Conservation (phyloP, 2,113 vertebrate species). For the Anguilla japonica region DNA sequence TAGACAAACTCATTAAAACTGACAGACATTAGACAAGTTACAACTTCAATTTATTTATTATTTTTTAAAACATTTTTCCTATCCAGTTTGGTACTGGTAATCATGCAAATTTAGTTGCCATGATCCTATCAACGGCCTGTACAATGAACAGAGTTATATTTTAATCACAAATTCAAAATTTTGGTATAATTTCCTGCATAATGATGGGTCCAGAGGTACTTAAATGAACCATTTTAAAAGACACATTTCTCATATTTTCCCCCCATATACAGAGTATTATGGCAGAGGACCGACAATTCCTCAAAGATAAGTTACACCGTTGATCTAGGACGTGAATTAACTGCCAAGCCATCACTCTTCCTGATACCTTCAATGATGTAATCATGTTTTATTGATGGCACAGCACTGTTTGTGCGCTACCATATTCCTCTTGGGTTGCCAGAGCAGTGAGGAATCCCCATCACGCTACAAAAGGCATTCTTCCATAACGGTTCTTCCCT, state of each 20-base stretch:
- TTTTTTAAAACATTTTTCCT: too few relatives aligned
- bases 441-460: neutral
- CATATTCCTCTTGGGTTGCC: neutral
- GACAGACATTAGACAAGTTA: too few relatives aligned
- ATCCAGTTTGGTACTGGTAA: too few relatives aligned
- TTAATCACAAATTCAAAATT: too few relatives aligned
- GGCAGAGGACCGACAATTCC: neutral
- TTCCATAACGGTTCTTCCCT: neutral
- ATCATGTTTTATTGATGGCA: neutral
- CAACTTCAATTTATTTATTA: too few relatives aligned
- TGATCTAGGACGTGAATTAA: neutral
- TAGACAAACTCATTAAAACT: too few relatives aligned
- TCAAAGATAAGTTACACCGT: neutral
- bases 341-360: neutral
- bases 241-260: neutral
- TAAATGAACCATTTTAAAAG: neutral
- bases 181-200: too few relatives aligned
- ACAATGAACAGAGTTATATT: too few relatives aligned
- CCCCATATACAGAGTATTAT: neutral
- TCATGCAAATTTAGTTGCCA: too few relatives aligned
- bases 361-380: neutral
- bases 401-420: neutral
- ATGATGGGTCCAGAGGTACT: too few relatives aligned
- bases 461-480: neutral
- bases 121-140: too few relatives aligned